Base-by-base conservation (phyloP, 2,113 vertebrate genomes). In the Probosciger aterrimus region DNA sequence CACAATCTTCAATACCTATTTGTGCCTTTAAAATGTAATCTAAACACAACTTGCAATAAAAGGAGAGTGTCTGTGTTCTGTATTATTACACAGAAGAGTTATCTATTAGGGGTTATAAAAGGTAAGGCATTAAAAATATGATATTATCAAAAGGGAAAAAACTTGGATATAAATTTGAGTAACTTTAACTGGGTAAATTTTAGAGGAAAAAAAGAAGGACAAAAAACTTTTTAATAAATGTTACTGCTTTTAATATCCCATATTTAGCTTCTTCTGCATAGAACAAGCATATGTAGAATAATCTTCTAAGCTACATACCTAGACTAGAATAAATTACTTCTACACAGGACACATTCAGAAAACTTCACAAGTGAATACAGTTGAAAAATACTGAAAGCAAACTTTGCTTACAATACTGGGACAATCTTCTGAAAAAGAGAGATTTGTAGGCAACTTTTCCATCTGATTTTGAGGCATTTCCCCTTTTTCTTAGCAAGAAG, bases 171-270 rank as follows among this genome's bases (percentile, higher is more conserved):
- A 68, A 79, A 68, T 33, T 37, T 24, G 11, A 63, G 35, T 41
- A 75, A 37, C 39, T 49, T 46, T 13, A 64, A 50, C n/a, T 67
- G 12, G 47, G 3, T 24, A 71, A 33, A 7, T 11, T 91, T 31
- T 4, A 7, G 14, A 24, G 9, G 9, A 24, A 6, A 13, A 31
- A 27, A 27, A 5, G n/a, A 35, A 22, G 0, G 10, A 14, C 5
- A 44, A 11, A 78, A 76, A 65, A 8, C 0, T 39, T 82, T 49
- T 63, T 5, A 52, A 52, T 24, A 60, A 52, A 27, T 10, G 0
- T 12, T 44, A 16, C 10, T 71, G 3, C 9, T 65, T 41, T 68
- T 71, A 47, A 78, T 80, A 78, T 39, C 20, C 4, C 49, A 10
- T 27, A 35, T 20, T 30, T 50, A 30, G 6, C 19, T 78, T 12